phyloP scores from a whole-genome alignment of 2,113 vertebrate species.

The Sigmodon hispidus region DNA sequence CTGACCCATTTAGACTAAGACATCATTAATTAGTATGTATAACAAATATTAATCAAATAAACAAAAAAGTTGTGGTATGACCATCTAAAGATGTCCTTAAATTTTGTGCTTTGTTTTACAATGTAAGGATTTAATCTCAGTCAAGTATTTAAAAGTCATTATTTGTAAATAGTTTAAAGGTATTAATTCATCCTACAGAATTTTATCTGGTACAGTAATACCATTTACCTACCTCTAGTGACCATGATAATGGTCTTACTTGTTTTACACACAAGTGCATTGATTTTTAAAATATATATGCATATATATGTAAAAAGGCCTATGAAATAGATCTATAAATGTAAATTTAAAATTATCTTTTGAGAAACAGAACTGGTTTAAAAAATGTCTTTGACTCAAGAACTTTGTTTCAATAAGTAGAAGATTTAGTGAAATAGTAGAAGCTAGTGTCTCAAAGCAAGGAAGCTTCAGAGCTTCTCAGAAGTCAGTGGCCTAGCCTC shows the following conservation, averaged over 20 bases:
- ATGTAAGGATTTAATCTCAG: conserved; percentile 3
- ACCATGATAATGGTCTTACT: background rate
- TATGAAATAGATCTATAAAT: conserved; percentile 27
- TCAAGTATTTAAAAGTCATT: background rate
- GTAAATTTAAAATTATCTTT: conserved; percentile 40
- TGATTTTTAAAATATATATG: conserved; percentile 53
- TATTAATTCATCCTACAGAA: background rate
- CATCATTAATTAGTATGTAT: background rate
- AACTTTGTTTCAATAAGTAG: background rate
- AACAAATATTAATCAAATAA: background rate
- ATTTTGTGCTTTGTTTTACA: background rate
- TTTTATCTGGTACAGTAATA: background rate
- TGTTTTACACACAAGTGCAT: conserved; percentile 27
- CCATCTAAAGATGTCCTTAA: conserved; percentile 7
- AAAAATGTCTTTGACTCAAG: background rate
- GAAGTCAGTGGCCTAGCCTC: background rate
- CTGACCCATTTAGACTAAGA: background rate
- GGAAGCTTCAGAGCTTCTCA: background rate
- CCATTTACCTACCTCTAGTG: background rate
- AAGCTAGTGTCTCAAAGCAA: background rate
- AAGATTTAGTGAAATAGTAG: background rate
- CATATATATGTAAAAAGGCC: background rate
- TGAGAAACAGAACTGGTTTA: background rate
- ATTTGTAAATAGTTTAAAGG: conserved; percentile 11
- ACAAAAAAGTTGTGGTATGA: conserved; percentile 6